Evolutionary conservation across 2,797 vertebrate genomes (phyloP).

Genomic region (Acestrorhynchus altus): DNA sequence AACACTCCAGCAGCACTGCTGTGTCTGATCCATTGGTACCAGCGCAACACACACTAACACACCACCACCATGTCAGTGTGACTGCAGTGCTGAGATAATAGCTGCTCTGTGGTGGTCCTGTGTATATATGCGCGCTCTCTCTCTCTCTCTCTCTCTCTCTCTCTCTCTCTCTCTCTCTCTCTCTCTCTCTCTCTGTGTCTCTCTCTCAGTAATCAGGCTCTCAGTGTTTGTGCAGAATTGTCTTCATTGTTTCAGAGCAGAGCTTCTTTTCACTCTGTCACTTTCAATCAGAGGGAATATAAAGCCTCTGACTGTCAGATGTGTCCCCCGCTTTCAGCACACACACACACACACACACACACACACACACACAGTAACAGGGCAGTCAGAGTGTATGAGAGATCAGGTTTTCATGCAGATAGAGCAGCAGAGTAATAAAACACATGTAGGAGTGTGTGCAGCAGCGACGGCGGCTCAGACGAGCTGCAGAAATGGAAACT

Average conservation of each 20-base stretch:
- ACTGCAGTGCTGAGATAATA: too few species aligned
- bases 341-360: background rate
- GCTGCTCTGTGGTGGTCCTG: too few species aligned
- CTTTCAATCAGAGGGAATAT: slow-evolving; percentile 68
- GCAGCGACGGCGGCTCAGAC: background rate
- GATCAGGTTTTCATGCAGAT: slow-evolving; percentile 48
- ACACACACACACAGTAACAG: slow-evolving; percentile 51
- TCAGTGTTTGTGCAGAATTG: slow-evolving; percentile 46
- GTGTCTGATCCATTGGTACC: too few species aligned
- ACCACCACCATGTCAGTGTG: too few species aligned
- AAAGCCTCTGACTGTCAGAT: slow-evolving; percentile 57
- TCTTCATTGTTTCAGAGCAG: slow-evolving; percentile 57
- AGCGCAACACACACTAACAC: too few species aligned
- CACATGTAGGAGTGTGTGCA: slow-evolving; percentile 33
- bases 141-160: slow-evolving; percentile 6
- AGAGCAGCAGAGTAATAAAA: slow-evolving; percentile 31
- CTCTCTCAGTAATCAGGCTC: slow-evolving; percentile 45
- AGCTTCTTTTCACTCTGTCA: slow-evolving; percentile 64
- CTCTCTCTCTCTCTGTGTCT: background rate
- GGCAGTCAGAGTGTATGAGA: slow-evolving; percentile 52
- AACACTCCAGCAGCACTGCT: too few species aligned
- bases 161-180: slow-evolving; percentile 14
- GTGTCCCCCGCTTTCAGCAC: slow-evolving; percentile 48
- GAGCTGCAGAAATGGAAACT: slow-evolving; percentile 32
- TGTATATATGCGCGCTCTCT: too few species aligned